These are phyloP conservation scores for Pseudocheirus occidentalis DNA, from an alignment of 2,797 vertebrate genomes.

Conservation along the genomic window DNA sequence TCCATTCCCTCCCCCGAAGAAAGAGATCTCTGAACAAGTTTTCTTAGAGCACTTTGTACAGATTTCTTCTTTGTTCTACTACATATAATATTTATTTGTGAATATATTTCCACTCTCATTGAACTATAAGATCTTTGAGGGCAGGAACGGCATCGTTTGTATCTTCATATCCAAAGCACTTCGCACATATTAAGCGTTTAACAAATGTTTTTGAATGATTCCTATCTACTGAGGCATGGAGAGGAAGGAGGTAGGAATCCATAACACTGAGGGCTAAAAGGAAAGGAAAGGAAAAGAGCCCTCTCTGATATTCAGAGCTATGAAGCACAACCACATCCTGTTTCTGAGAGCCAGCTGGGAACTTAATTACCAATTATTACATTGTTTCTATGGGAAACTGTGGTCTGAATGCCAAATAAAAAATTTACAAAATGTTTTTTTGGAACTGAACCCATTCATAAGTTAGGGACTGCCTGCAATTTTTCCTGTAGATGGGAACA, in stretches of 20 bases:
- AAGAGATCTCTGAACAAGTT: background rate
- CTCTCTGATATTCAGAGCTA: background rate
- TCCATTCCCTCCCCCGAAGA: background rate
- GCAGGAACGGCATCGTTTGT: background rate
- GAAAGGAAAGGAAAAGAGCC: background rate
- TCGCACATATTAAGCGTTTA: background rate
- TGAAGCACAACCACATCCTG: background rate
- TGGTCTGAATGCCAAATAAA: slow-evolving; percentile 4
- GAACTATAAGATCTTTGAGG: background rate
- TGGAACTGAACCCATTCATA: background rate
- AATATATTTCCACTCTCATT: background rate
- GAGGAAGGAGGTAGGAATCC: background rate
- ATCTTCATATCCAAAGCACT: background rate
- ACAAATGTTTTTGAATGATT: background rate
- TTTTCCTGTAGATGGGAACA: background rate
- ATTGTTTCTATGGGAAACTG: slow-evolving; percentile 7
- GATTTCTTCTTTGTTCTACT: background rate
- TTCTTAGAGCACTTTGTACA: background rate
- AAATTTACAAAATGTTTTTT: background rate
- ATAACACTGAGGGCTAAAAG: background rate
- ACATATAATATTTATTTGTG: background rate
- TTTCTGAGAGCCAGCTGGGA: background rate
- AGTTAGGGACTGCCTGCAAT: background rate
- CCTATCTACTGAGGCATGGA: background rate
- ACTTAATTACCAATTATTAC: slow-evolving; percentile 7